Evolutionary conservation across 2,888 invertebrate genomes (phyloP), one percentile per base, ranked within the genome.

Genomic region (Drosophila multiciliata): DNA sequence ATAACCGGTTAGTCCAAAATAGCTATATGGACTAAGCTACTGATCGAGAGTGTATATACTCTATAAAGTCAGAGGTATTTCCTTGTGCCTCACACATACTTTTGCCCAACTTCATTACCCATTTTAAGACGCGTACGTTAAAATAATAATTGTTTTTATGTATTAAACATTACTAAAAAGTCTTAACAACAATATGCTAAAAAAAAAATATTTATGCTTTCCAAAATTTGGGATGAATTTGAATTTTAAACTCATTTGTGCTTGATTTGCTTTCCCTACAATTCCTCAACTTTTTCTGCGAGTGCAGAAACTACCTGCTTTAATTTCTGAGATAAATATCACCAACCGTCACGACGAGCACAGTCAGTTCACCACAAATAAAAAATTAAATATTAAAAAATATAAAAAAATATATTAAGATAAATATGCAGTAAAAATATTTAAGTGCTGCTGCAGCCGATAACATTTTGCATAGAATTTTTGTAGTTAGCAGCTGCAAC

Each of bases 311-410:
- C 38, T 38, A 55, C n/a, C 26, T 54, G 26, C 26, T n/a, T 38
- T 12, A 55, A 45, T 45, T 23, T 67, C 38, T 33, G n/a, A 80
- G 86, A 84, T 84, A 87, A 78, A 61, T 78, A 87, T 85, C 84
- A n/a, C 3, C n/a, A 55, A n/a, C 55, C n/a, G n/a, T 29, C 7
- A 8, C 12, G 38, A 29, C 1, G 29, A 38, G 53, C 58, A 63
- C 45, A 49, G 66, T 55, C 66, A 65, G 68, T 66, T 40, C 55
- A 49, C 69, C 73, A 66, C 69, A 80, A 78, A 15, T 69, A 52
- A 66, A 73, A 76, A 49, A 81, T 48, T 49, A 35, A 52, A 54
- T 12, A 45, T 23, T 55, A 52, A 50, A 67, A 64, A 35, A 53
- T 36, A 52, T 33, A 42, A 17, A 17, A 23, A 33, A 33, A 50